phyloP scores from a whole-genome alignment of 1,140 invertebrate genomes.

The Drosophila arawakana region DNA sequence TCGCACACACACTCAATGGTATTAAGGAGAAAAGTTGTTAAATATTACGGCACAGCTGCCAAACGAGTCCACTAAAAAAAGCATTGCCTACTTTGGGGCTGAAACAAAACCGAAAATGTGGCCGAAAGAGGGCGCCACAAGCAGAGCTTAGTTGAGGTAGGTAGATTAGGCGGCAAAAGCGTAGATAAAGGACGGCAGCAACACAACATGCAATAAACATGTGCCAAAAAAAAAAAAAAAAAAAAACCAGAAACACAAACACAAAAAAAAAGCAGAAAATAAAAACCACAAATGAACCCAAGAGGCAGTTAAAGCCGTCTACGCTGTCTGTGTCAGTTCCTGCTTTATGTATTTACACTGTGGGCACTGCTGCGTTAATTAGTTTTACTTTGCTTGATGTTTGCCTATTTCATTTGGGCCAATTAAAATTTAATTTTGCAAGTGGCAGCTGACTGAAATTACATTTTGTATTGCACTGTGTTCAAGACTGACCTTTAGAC shows the following conservation, averaged over 20 bases:
- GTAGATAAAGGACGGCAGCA: conserved; percentile 53
- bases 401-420: conserved; percentile 22
- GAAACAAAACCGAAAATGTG: conserved; percentile 60
- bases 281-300: conserved; percentile 18
- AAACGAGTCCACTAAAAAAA: conserved; percentile 38
- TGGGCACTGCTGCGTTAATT: conserved; percentile 66
- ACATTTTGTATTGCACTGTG: conserved; percentile 42
- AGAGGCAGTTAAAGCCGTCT: conserved; percentile 16
- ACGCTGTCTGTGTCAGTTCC: conserved; percentile 25
- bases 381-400: conserved; percentile 55
- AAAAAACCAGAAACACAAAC: background rate
- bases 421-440: conserved; percentile 57
- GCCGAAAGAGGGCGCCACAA: conserved; percentile 61
- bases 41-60: conserved; percentile 31
- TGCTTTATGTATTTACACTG: conserved; percentile 28
- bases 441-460: conserved; percentile 34
- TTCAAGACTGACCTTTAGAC: conserved; percentile 67
- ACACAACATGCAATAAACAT: conserved; percentile 75
- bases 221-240: conserved; percentile 50
- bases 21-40: conserved; percentile 35
- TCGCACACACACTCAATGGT: background rate
- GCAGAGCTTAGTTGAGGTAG: conserved; percentile 47
- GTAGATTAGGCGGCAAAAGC: conserved; percentile 46
- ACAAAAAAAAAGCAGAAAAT: background rate
- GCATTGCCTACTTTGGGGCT: conserved; percentile 71